Evolutionary conservation across 2,797 vertebrate species (phyloP).

Genomic region (Catamblyrhynchus diadema): DNA sequence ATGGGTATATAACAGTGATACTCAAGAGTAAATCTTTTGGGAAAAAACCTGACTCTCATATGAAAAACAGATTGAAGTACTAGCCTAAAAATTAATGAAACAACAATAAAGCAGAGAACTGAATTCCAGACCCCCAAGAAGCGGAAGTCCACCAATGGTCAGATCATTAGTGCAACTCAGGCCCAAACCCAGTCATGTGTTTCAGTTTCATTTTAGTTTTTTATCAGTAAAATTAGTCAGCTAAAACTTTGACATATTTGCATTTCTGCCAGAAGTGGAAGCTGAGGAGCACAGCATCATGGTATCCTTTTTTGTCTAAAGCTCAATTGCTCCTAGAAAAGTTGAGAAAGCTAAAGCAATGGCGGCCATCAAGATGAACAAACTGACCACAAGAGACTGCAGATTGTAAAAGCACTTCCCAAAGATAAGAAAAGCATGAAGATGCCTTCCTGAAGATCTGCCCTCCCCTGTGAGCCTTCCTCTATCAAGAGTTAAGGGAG

Average conservation of each 20-base stretch:
- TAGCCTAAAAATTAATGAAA: neutral
- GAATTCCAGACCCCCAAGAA: neutral
- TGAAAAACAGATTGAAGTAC: neutral
- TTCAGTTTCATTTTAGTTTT: neutral
- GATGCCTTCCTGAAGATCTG: neutral
- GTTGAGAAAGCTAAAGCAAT: neutral
- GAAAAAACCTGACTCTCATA: accelerated
- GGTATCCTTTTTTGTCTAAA: neutral
- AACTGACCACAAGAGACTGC: neutral
- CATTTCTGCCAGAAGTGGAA: neutral
- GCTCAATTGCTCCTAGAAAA: neutral
- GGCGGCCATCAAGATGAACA: accelerated
- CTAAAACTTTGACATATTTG: neutral
- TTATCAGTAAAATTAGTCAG: neutral
- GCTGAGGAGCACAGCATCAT: neutral
- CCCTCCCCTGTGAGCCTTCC: neutral
- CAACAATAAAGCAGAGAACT: neutral
- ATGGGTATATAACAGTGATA: neutral
- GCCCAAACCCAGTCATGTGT: neutral
- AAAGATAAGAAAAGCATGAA: neutral
- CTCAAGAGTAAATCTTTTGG: neutral
- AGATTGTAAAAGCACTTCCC: neutral
- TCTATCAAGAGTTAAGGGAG: neutral
- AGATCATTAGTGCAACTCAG: neutral
- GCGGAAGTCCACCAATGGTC: accelerated